These are phyloP conservation scores for Tapirus indicus DNA, from an alignment of 2,797 vertebrate genomes.

Conservation along the genomic window DNA sequence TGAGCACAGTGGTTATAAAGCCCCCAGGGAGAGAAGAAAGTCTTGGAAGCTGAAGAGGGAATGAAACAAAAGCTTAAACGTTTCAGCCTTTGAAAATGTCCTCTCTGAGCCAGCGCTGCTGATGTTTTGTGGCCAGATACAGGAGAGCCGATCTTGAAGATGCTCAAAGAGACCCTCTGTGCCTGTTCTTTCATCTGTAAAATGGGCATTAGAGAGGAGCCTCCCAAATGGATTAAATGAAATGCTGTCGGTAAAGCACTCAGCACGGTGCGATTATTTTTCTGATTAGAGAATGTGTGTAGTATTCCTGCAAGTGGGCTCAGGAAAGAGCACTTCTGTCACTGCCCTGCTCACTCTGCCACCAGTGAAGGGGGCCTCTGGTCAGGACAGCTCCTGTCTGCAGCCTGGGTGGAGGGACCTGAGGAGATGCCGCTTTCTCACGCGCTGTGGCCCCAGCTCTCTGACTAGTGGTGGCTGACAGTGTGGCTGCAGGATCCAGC, in stretches of 20 bases:
- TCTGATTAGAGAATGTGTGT: rapidly evolving
- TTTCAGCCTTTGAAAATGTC: not conserved
- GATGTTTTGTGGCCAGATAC: not conserved
- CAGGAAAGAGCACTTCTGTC: not conserved
- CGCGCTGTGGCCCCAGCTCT: not conserved
- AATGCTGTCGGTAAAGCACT: rapidly evolving
- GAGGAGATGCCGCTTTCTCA: not conserved
- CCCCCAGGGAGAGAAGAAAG: not conserved
- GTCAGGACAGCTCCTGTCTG: not conserved
- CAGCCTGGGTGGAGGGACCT: rapidly evolving
- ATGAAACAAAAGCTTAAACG: not conserved
- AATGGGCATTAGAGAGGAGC: not conserved
- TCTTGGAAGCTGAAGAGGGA: not conserved
- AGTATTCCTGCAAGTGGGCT: not conserved
- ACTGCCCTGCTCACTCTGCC: not conserved
- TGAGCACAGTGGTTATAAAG: conserved; percentile 26
- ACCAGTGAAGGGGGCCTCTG: not conserved
- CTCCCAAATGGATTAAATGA: not conserved
- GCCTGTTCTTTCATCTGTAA: not conserved
- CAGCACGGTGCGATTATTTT: rapidly evolving
- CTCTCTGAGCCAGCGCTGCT: rapidly evolving
- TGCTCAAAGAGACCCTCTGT: not conserved
- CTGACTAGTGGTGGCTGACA: not conserved
- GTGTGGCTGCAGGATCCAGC: not conserved
- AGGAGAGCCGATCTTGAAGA: not conserved